Evolutionary conservation across 2,113 vertebrate species (phyloP).

Genomic region (Fukomys damarensis): DNA sequence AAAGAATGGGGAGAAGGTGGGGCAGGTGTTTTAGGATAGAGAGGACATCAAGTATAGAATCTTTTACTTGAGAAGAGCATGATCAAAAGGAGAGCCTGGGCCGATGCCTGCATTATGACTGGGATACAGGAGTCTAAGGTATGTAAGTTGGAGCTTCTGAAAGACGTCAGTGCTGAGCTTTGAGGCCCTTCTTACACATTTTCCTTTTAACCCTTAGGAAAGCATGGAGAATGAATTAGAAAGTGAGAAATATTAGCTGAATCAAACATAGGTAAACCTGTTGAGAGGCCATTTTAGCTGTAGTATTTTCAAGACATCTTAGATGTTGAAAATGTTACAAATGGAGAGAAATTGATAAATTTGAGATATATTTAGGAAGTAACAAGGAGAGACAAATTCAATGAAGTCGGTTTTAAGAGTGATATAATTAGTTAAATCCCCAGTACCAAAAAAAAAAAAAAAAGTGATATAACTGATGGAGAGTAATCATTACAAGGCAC

Average conservation of each 20-base stretch:
- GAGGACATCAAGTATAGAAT: not conserved
- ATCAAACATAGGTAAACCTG: not conserved
- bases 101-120: not conserved
- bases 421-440: too few species aligned
- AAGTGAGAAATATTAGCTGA: not conserved
- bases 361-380: not conserved
- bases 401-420: not conserved
- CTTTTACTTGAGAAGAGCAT: not conserved
- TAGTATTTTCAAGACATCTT: not conserved
- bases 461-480: not conserved
- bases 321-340: not conserved
- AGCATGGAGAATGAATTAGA: not conserved
- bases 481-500: too few species aligned
- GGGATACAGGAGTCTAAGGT: rapidly evolving
- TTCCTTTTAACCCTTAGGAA: not conserved
- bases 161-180: rapidly evolving
- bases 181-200: not conserved
- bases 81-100: not conserved
- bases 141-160: not conserved
- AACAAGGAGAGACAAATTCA: not conserved
- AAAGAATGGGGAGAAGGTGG: not conserved
- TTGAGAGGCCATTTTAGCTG: not conserved
- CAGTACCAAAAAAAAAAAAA: too few species aligned
- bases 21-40: not conserved
- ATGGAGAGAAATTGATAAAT: not conserved